Conservation (phyloP, 2,797 vertebrate genomes). For the Nyctalus aviator region DNA sequence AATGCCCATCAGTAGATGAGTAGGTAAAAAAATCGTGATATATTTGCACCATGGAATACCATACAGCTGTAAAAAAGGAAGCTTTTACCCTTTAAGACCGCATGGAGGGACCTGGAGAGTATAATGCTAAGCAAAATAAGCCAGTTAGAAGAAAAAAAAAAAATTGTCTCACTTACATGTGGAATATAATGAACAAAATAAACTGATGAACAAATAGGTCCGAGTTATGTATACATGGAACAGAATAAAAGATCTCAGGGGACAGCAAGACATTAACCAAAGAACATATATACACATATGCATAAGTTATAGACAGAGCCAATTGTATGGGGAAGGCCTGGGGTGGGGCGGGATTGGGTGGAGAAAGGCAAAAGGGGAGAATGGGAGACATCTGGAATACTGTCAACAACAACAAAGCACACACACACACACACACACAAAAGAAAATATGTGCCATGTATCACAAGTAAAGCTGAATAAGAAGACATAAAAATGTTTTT, state of each 20-base stretch:
- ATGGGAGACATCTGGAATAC: neutral
- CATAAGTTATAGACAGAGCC: neutral
- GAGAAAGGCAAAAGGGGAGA: neutral
- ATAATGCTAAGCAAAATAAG: neutral
- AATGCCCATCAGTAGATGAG: neutral
- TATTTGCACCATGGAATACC: neutral
- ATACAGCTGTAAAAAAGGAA: neutral
- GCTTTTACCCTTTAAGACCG: neutral
- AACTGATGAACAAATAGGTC: neutral
- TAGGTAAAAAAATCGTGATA: neutral
- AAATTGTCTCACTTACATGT: neutral
- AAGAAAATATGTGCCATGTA: neutral
- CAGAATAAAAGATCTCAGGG: neutral
- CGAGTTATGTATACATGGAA: neutral
- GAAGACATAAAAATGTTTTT: constrained; percentile 20
- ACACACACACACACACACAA: neutral
- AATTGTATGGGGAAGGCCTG: neutral
- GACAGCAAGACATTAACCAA: neutral
- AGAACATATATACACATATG: neutral
- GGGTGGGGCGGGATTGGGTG: neutral
- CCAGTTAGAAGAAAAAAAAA: neutral
- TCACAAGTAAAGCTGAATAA: constrained; percentile 4
- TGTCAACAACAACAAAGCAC: neutral
- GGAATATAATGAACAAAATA: neutral
- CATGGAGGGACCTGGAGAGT: neutral